Conservation (phyloP, 2,888 invertebrate genomes). For the Linnaemya tessellans region DNA sequence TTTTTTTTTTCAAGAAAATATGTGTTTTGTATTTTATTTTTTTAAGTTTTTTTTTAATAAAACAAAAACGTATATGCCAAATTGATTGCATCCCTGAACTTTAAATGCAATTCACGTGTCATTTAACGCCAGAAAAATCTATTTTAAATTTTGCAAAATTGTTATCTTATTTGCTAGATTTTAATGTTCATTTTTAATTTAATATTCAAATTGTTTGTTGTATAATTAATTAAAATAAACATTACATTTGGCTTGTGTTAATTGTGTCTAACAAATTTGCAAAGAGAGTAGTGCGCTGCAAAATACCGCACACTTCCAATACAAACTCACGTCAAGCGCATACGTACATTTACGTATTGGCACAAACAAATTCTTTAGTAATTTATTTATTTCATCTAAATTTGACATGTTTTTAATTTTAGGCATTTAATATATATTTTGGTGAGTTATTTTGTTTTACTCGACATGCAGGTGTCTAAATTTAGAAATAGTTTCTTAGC, state of each 20-base stretch:
- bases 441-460: background rate
- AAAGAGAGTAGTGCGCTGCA: background rate
- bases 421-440: background rate
- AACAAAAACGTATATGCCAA: background rate
- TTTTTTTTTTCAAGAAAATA: slow-evolving; percentile 1
- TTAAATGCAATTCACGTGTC: slow-evolving; percentile 58
- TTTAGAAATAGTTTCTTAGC: slow-evolving; percentile 24
- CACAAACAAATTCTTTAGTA: slow-evolving; percentile 29
- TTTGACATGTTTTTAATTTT: slow-evolving; percentile 58
- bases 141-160: background rate
- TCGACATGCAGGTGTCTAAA: slow-evolving; percentile 8
- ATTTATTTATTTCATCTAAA: slow-evolving; percentile 57
- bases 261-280: slow-evolving; percentile 41
- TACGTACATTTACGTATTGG: slow-evolving; percentile 18
- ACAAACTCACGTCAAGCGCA: background rate
- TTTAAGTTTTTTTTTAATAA: background rate
- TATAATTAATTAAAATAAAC: slow-evolving; percentile 52
- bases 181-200: slow-evolving; percentile 21
- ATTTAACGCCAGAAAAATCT: slow-evolving; percentile 29
- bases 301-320: background rate
- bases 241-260: slow-evolving; percentile 41
- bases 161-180: background rate
- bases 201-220: slow-evolving; percentile 9
- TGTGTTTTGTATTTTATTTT: background rate
- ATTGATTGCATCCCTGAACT: slow-evolving; percentile 66